phyloP scores from a whole-genome alignment of 2,797 vertebrate genomes.

The Argentina silus region DNA sequence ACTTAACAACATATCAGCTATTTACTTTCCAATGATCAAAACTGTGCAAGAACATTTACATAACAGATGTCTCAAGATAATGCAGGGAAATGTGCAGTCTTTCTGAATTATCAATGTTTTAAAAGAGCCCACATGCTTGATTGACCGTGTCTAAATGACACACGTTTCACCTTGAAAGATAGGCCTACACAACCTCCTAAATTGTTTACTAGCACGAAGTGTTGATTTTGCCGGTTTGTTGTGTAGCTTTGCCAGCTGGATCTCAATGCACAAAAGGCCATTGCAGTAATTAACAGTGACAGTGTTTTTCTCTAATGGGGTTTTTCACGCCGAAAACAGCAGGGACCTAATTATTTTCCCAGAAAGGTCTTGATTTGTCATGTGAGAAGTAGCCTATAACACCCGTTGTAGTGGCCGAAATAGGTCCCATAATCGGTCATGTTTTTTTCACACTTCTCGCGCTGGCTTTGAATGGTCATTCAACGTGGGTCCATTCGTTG shows the following conservation, averaged over 20 bases:
- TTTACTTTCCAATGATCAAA: too few species aligned
- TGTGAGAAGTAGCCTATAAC: conserved; percentile 51
- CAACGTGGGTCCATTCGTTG: too few species aligned
- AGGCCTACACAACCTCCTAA: conserved; percentile 32
- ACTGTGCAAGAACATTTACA: too few species aligned
- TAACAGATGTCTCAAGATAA: too few species aligned
- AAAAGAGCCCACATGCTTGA: not conserved
- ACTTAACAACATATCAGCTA: too few species aligned
- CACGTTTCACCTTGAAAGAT: conserved; percentile 44
- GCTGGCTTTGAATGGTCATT: too few species aligned
- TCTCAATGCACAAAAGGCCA: conserved; percentile 55
- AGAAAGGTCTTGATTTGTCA: conserved; percentile 58
- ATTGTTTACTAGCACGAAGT: conserved; percentile 46
- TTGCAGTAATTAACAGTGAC: conserved; percentile 59
- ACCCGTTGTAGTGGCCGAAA: conserved; percentile 21
- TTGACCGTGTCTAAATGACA: conserved; percentile 42
- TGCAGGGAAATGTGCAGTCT: not conserved
- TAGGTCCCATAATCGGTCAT: not conserved
- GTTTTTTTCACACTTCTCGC: too few species aligned
- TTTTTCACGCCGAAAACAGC: conserved; percentile 48
- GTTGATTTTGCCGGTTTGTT: conserved; percentile 59
- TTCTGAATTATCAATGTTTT: not conserved
- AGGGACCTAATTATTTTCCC: conserved; percentile 54
- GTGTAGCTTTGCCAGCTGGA: conserved; percentile 38
- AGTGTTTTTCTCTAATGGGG: conserved; percentile 59